Evolutionary conservation across 2,888 invertebrate species (phyloP).

Genomic region (Agrochola litura): DNA sequence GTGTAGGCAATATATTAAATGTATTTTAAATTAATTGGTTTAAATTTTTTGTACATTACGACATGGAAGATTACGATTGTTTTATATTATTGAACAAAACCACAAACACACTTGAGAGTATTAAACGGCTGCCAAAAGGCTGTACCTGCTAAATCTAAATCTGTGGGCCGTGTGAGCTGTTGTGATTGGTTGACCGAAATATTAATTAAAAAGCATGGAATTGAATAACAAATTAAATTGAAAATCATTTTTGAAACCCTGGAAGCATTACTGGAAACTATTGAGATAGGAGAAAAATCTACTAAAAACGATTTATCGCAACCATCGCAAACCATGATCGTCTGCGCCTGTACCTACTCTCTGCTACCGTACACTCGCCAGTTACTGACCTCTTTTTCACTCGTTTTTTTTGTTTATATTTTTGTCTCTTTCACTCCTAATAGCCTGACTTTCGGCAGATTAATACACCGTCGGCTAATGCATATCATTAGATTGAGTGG

Average conservation of each 20-base stretch:
- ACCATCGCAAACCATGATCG: conserved; percentile 43
- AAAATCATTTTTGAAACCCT: background rate
- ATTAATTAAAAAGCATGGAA: background rate
- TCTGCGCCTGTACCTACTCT: conserved; percentile 69
- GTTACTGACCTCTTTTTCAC: conserved; percentile 86
- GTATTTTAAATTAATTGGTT: background rate
- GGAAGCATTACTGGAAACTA: background rate
- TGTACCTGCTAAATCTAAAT: too few species aligned
- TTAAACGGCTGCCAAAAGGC: too few species aligned
- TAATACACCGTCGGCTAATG: conserved; percentile 85
- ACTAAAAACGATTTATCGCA: background rate
- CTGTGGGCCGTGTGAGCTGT: too few species aligned
- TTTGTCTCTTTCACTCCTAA: conserved; percentile 79
- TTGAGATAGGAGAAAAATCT: background rate
- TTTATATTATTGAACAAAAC: too few species aligned
- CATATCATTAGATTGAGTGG: conserved; percentile 88
- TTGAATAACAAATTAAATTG: background rate
- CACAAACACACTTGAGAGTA: background rate
- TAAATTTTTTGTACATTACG: background rate
- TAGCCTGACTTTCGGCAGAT: conserved; percentile 84
- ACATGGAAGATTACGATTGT: background rate
- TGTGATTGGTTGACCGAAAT: background rate
- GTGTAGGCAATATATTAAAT: background rate
- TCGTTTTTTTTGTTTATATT: conserved; percentile 74
- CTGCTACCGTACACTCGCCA: conserved; percentile 84